These are phyloP conservation scores for Bos indicus DNA, from an alignment of 2,113 vertebrate genomes.

Conservation along the genomic window DNA sequence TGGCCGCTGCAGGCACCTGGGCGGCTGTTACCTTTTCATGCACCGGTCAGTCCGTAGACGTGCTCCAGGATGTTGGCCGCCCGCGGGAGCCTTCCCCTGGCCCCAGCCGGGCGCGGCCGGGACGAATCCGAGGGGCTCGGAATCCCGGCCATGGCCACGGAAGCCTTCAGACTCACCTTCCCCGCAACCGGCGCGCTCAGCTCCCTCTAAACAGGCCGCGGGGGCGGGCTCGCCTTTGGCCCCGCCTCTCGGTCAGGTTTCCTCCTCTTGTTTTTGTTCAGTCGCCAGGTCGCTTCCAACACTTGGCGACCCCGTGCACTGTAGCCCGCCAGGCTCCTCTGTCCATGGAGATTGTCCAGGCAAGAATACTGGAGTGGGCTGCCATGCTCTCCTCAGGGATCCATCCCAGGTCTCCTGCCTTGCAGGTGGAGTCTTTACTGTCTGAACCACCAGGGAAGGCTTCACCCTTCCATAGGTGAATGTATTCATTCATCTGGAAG, in stretches of 20 bases:
- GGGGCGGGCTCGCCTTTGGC: background rate
- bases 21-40: slow-evolving; percentile 50
- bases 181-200: rapidly evolving
- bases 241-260: background rate
- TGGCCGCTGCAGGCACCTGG: no score
- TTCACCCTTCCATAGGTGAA: background rate
- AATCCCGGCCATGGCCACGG: background rate
- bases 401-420: background rate
- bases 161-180: rapidly evolving
- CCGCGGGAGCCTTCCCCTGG: background rate
- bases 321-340: background rate
- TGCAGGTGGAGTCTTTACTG: background rate
- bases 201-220: rapidly evolving
- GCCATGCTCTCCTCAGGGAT: background rate
- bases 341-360: background rate
- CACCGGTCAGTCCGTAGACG: slow-evolving; percentile 41
- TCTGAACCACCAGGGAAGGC: background rate
- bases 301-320: background rate
- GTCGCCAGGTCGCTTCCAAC: background rate
- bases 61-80: slow-evolving; percentile 13
- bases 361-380: background rate
- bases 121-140: rapidly evolving
- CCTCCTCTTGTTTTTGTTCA: background rate
- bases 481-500: background rate
- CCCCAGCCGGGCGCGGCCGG: rapidly evolving